A percentile compares a stretch with the other conserved stretches of the same genome.
Conservation (phyloP, 2,888 invertebrate genomes). For the Anoncus sp. region DNA sequence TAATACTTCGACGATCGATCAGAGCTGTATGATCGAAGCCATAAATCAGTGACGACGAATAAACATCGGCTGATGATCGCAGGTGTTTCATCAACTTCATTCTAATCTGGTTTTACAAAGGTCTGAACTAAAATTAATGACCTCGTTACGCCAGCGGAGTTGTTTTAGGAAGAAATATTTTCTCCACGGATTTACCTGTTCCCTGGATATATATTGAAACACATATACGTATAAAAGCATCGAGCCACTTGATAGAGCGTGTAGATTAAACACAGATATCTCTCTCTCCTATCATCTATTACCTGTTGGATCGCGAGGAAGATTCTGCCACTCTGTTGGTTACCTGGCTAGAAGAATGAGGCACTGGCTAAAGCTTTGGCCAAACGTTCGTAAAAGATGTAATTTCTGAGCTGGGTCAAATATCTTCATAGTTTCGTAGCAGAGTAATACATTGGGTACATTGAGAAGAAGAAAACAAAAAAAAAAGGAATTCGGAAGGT, state of each 20-base stretch:
- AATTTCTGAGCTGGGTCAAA: not conserved
- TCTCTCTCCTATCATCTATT: slow-evolving; percentile 4
- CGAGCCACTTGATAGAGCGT: not conserved
- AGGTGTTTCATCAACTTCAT: not conserved
- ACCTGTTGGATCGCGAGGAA: slow-evolving; percentile 1
- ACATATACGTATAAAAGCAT: not conserved
- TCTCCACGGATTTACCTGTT: not conserved
- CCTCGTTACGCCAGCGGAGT: not conserved
- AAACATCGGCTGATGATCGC: not conserved
- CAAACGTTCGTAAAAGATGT: too few relatives aligned
- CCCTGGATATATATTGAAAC: not conserved
- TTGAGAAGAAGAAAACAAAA: slow-evolving; percentile 21
- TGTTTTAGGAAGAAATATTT: not conserved
- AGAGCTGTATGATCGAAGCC: not conserved
- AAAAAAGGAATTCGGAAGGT: slow-evolving; percentile 48
- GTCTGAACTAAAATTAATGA: not conserved
- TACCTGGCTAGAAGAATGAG: not conserved
- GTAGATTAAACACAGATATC: too few relatives aligned
- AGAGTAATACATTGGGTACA: not conserved
- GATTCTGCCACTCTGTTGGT: slow-evolving; percentile 7
- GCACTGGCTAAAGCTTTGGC: slow-evolving; percentile 8
- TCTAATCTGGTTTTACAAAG: slow-evolving; percentile 6
- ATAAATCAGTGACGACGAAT: not conserved
- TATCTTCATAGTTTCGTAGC: slow-evolving; percentile 1
- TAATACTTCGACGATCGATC: not conserved